Evolutionary conservation across 1,140 invertebrate species (phyloP).

Genomic region (Argopecten irradians): DNA sequence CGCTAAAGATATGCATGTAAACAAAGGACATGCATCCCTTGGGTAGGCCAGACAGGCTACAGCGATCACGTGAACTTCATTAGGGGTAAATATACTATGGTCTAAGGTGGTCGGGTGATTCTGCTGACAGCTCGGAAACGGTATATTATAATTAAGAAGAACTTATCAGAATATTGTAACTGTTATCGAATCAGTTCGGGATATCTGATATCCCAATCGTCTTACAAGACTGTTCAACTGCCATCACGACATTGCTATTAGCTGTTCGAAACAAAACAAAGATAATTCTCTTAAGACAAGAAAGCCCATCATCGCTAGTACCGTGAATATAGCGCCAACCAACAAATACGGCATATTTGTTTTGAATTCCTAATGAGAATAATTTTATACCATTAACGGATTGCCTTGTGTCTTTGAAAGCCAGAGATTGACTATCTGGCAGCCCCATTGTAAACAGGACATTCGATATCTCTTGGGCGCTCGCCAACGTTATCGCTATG

Average conservation of each 20-base stretch:
- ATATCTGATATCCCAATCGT: not conserved
- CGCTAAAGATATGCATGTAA: not conserved
- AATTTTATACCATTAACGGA: not conserved
- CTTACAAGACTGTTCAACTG: not conserved
- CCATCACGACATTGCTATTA: not conserved
- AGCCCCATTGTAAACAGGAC: not conserved
- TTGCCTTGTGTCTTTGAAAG: not conserved
- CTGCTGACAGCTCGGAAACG: not conserved
- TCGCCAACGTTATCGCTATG: conserved; percentile 8
- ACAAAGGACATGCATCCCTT: not conserved
- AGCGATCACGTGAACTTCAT: not conserved
- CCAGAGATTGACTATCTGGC: not conserved
- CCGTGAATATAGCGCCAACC: not conserved
- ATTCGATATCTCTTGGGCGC: conserved; percentile 7
- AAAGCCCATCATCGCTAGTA: conserved; percentile 9
- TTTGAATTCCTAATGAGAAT: conserved; percentile 6
- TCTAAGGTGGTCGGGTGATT: not conserved
- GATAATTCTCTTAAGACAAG: not conserved
- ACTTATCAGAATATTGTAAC: conserved; percentile 4
- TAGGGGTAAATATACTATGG: not conserved
- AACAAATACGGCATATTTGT: not conserved
- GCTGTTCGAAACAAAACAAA: not conserved
- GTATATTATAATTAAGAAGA: not conserved
- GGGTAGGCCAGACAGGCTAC: not conserved
- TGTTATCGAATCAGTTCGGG: not conserved